phyloP scores from a whole-genome alignment of 2,797 vertebrate genomes.

The Silurus aristotelis region DNA sequence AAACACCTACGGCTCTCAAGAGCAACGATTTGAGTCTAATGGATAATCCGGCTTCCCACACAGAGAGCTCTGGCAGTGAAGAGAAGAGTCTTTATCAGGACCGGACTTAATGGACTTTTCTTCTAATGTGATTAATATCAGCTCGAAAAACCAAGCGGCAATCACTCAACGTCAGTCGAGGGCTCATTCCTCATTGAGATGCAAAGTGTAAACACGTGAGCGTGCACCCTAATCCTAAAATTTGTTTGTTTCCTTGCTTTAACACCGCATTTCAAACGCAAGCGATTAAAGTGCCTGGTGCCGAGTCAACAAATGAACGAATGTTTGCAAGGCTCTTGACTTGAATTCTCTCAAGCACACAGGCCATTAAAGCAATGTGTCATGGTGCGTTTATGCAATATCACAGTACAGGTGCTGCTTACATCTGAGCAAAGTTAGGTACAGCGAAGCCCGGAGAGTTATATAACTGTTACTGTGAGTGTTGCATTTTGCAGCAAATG shows the following conservation, averaged over 20 bases:
- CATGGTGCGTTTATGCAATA: background rate
- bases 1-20: constrained; percentile 41
- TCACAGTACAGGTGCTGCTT: constrained; percentile 23
- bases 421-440: constrained; percentile 16
- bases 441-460: constrained; percentile 20
- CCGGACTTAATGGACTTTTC: constrained; percentile 33
- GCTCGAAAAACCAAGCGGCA: constrained; percentile 25
- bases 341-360: background rate
- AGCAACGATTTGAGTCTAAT: constrained; percentile 36
- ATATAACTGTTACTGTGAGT: constrained; percentile 30
- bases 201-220: constrained; percentile 11
- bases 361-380: background rate
- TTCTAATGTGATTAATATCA: constrained; percentile 37
- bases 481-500: constrained; percentile 12
- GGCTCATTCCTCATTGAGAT: constrained; percentile 44
- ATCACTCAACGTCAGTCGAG: constrained; percentile 7
- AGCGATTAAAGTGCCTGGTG: background rate
- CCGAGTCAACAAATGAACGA: background rate
- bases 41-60: constrained; percentile 44
- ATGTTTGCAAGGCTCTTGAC: background rate
- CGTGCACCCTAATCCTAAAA: constrained; percentile 12
- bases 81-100: constrained; percentile 32
- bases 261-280: background rate
- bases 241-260: constrained; percentile 27
- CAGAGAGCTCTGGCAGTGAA: constrained; percentile 21